A percentile compares a stretch with the other conserved stretches of the same genome.
Evolutionary conservation across 1,140 invertebrate genomes (phyloP).

Genomic region (Thalassaphorura encarpata): DNA sequence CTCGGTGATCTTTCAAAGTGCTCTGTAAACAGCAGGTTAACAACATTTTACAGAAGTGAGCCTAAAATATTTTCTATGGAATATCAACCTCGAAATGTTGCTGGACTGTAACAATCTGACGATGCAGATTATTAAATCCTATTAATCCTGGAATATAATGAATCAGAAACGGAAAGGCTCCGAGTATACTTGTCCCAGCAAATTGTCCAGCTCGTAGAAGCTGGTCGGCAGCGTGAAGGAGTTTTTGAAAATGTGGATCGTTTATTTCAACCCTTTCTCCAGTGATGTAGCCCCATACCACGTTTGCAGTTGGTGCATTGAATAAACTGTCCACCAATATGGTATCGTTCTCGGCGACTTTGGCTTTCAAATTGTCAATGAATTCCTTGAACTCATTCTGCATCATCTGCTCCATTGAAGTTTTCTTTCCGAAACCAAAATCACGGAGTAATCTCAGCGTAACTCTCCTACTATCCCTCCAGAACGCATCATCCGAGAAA

Average conservation of each 20-base stretch:
- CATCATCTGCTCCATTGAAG: neutral
- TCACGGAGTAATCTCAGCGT: neutral
- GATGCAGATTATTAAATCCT: neutral
- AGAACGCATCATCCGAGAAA: neutral
- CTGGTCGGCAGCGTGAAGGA: neutral
- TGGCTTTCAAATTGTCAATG: neutral
- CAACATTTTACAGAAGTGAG: neutral
- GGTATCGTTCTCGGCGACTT: neutral
- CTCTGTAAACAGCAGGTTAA: neutral
- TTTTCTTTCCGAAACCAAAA: slow-evolving; percentile 5
- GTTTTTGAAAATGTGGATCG: neutral
- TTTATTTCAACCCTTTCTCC: neutral
- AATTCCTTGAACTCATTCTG: neutral
- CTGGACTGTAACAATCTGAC: neutral
- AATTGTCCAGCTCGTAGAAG: neutral
- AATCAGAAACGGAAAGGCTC: neutral
- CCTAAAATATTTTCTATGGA: neutral
- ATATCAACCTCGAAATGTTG: neutral
- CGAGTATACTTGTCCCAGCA: neutral
- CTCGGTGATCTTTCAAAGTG: neutral
- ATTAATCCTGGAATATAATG: neutral
- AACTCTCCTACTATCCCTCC: slow-evolving; percentile 1
- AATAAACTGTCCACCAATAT: neutral
- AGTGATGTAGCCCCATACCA: neutral
- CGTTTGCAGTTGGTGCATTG: neutral